These are phyloP conservation scores for Antrozous pallidus DNA, from an alignment of 2,797 vertebrate genomes.

Conservation along the genomic window DNA sequence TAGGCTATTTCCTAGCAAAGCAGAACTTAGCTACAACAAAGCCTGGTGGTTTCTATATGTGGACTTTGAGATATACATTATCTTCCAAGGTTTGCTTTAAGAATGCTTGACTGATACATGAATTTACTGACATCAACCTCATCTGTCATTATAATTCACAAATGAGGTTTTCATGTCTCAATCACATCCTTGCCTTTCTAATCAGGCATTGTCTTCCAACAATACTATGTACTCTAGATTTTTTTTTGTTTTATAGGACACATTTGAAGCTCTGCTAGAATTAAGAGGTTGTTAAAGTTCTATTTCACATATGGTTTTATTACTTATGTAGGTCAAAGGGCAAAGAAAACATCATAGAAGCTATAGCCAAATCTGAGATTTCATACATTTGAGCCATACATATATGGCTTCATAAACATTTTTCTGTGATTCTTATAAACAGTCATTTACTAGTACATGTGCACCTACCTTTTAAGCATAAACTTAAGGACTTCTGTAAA, in stretches of 20 bases:
- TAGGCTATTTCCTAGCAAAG: slow-evolving; percentile 17
- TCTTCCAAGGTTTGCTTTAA: slow-evolving; percentile 22
- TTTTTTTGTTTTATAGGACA: slow-evolving; percentile 40
- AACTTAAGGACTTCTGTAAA: slow-evolving; percentile 11
- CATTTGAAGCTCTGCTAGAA: background rate
- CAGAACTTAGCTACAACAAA: background rate
- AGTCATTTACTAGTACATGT: background rate
- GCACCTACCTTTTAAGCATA: slow-evolving; percentile 25
- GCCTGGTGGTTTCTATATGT: slow-evolving; percentile 7
- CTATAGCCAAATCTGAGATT: slow-evolving; percentile 1
- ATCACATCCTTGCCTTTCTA: slow-evolving; percentile 23
- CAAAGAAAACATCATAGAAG: slow-evolving; percentile 17
- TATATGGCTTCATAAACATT: background rate
- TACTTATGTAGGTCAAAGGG: background rate
- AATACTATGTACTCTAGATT: background rate
- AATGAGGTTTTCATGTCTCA: background rate
- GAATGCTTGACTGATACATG: slow-evolving; percentile 16
- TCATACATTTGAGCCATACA: background rate
- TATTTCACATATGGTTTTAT: slow-evolving; percentile 25
- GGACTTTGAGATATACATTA: background rate
- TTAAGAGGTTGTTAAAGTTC: background rate
- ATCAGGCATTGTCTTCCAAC: slow-evolving; percentile 37
- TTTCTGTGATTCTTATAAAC: slow-evolving; percentile 4
- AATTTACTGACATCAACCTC: slow-evolving; percentile 40
- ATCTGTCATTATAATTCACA: slow-evolving; percentile 9